These are phyloP conservation scores for Drosophila bipectinata DNA, from an alignment of 1,140 invertebrate species.

Conservation along the genomic window DNA sequence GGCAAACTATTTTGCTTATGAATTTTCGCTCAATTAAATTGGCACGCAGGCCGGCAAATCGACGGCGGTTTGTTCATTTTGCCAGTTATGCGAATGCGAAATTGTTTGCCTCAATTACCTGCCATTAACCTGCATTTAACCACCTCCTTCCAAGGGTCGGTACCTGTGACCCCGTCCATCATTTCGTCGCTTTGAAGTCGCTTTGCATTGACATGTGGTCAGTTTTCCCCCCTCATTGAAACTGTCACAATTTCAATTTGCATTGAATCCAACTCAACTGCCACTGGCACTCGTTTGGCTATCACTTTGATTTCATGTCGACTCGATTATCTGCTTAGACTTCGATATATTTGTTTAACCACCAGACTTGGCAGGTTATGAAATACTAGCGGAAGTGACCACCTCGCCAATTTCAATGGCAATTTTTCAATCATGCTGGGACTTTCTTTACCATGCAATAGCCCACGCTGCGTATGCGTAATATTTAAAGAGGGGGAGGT, in stretches of 20 bases:
- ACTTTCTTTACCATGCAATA: conserved; percentile 14
- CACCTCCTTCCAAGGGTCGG: neutral
- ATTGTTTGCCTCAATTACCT: conserved; percentile 64
- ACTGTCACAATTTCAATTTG: conserved; percentile 59
- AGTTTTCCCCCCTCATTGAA: conserved; percentile 51
- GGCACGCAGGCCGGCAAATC: conserved; percentile 19
- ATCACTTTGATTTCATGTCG: conserved; percentile 38
- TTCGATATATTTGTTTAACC: conserved; percentile 6
- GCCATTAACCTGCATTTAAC: conserved; percentile 55
- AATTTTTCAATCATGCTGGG: conserved; percentile 71
- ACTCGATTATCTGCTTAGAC: conserved; percentile 17
- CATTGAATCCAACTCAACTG: conserved; percentile 21
- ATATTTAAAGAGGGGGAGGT: neutral
- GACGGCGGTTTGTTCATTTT: conserved; percentile 47
- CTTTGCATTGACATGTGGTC: conserved; percentile 74
- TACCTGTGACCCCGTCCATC: conserved; percentile 27
- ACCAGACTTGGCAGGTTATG: conserved; percentile 18
- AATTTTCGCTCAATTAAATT: conserved; percentile 65
- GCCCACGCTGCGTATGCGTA: conserved; percentile 48
- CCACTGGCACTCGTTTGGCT: conserved; percentile 15
- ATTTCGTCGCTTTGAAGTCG: conserved; percentile 74
- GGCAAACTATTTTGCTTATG: conserved; percentile 49
- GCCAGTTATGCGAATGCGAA: conserved; percentile 67
- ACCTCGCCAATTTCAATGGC: conserved; percentile 44
- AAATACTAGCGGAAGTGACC: conserved; percentile 26